Conservation (phyloP, 2,888 invertebrate genomes). For the Cerceris rybyensis region DNA sequence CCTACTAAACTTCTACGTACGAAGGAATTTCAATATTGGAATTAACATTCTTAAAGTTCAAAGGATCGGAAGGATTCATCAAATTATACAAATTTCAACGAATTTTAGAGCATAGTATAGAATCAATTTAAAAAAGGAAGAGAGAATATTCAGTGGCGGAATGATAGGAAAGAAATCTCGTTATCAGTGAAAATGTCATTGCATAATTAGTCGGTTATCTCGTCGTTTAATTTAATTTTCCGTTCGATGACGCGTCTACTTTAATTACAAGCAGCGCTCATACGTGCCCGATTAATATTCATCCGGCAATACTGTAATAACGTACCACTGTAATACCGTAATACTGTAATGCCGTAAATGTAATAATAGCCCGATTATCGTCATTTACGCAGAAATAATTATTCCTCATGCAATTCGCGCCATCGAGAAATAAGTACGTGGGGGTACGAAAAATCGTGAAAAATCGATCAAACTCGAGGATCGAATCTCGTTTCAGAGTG, state of each 20-base stretch:
- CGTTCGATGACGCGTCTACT: slow-evolving; percentile 66
- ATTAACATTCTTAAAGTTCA: no score
- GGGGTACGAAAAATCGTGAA: background rate
- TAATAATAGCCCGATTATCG: slow-evolving; percentile 66
- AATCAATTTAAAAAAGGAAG: background rate
- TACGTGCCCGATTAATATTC: slow-evolving; percentile 69
- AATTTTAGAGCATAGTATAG: background rate
- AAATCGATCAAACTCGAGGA: background rate
- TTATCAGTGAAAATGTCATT: slow-evolving; percentile 46
- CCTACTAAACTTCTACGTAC: slow-evolving; percentile 2
- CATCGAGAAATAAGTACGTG: no score
- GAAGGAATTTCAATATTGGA: no score
- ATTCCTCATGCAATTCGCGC: slow-evolving; percentile 37
- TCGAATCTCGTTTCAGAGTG: background rate
- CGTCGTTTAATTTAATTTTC: slow-evolving; percentile 65
- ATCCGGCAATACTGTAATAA: slow-evolving; percentile 66
- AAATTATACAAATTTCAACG: no score
- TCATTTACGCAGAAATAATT: slow-evolving; percentile 63
- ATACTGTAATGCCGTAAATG: slow-evolving; percentile 61
- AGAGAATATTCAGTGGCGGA: background rate
- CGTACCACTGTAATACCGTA: slow-evolving; percentile 61
- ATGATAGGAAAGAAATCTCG: slow-evolving; percentile 38
- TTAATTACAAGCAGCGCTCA: slow-evolving; percentile 64
- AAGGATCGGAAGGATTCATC: no score
- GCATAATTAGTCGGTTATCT: slow-evolving; percentile 58